Evolutionary conservation across 1,140 invertebrate genomes (phyloP).

Genomic region (Drosophila pallidifrons): DNA sequence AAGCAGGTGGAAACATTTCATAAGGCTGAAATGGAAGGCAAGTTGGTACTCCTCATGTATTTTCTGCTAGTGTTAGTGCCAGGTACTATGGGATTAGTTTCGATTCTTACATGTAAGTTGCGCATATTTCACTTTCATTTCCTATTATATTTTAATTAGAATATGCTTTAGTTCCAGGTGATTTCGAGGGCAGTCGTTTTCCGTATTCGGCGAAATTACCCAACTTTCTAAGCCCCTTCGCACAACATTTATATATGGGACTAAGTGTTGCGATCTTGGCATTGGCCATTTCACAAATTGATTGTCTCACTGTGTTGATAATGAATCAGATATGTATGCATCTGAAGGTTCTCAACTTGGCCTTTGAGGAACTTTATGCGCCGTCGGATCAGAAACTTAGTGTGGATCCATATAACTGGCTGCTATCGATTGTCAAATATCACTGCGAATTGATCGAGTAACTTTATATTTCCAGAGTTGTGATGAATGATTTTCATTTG

Average conservation of each 20-base stretch:
- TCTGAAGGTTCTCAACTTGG: constrained; percentile 64
- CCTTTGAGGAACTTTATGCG: constrained; percentile 56
- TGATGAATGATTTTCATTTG: too few relatives aligned
- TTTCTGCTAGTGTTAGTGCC: constrained; percentile 53
- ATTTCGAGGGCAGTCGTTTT: constrained; percentile 62
- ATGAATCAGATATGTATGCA: constrained; percentile 76
- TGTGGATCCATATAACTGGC: constrained; percentile 34
- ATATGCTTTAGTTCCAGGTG: constrained; percentile 51
- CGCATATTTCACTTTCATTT: neutral
- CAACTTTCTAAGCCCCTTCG: constrained; percentile 12
- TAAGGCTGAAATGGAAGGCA: constrained; percentile 53
- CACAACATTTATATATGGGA: constrained; percentile 62
- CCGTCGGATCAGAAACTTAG: neutral
- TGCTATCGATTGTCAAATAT: constrained; percentile 63
- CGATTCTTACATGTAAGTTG: constrained; percentile 54
- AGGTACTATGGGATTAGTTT: constrained; percentile 44
- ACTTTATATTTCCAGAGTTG: neutral
- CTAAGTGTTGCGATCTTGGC: constrained; percentile 53
- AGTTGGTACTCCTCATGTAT: constrained; percentile 58
- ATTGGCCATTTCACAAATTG: constrained; percentile 54
- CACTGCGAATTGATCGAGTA: constrained; percentile 67
- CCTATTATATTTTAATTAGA: neutral
- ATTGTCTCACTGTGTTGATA: constrained; percentile 69
- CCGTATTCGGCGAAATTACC: constrained; percentile 66
- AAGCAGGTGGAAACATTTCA: constrained; percentile 53